Base-by-base conservation (phyloP, 2,113 vertebrate genomes). In the Progne subis region DNA sequence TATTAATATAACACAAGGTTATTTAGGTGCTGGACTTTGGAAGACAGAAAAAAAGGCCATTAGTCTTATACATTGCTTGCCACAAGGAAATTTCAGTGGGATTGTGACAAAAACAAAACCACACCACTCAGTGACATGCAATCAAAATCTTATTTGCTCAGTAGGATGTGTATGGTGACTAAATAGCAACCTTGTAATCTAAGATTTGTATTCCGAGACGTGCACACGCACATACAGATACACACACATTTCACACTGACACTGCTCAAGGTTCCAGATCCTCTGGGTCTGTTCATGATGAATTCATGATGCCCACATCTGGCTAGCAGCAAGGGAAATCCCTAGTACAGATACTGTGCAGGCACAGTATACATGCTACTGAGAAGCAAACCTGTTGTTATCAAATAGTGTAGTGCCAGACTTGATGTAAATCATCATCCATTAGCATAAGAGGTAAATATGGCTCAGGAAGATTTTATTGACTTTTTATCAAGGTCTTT, bases 91-190 rank as follows among this genome's bases (percentile, higher is more conserved):
- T 82, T 91, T 87, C 57, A 56, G n/a, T 85, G 46, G 12, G 7
- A 21, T 37, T 77, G 15, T 37, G 12, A 32, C 50, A 63, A 57
- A 59, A 90, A 34, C 16, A 82, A 82, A 92, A 53, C 32, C 43
- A 14, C 20, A 67, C 50, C 12, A 29, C 18, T 61, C 28, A 67
- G 25, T 78, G 65, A 87, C 32, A 32, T 26, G 34, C 39, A 92
- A 86, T 89, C 43, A 64, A 85, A 93, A 69, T 23, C 23, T 4
- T 46, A 61, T 90, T 90, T 93, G 7, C 59, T 86, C 75, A 80
- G 71, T 43, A 70, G 75, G 50, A 39, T 17, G 19, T 28, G 6
- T 65, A 50, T 6, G 72, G 41, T 18, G 31, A 82, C 37, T 53
- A 46, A 55, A 61, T 7, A 67, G 31, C 16, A 82, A 43, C 57